Evolutionary conservation across 2,888 invertebrate species (phyloP), one percentile per base, ranked within the genome.

Genomic region (Orchestes rusci): DNA sequence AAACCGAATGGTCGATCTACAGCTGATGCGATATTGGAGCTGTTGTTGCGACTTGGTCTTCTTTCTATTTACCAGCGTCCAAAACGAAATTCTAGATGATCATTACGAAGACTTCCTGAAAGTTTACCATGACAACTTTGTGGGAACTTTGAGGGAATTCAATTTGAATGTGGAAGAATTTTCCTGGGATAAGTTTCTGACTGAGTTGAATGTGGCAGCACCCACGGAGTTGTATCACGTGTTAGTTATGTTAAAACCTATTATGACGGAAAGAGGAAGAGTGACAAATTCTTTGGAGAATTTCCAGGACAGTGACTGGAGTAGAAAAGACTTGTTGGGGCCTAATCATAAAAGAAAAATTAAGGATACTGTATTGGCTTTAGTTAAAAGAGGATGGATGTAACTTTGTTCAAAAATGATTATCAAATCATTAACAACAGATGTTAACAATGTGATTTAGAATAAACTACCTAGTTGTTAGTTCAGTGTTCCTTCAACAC

Each of bases 1-100:
- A 45, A 59, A 77, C 2, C 79, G 77, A 62, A 70, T 79, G 32
- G 67, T 79, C 1, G 79, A 79, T 54, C 73, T 77, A 45, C 79
- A 79, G 60, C 68, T 75, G 18, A 72, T 74, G 30, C 59, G 70
- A 10, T 74, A 73, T 44, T 65, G 70, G 27, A 75, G 73, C 3
- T 65, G 75, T 3, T 54, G 69, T 0, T 69, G 73, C 16, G 79
- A 79, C 57, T 54, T 79, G 10, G 57, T 74, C 1, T 79, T 79
- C 51, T 71, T 77, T 38, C 45, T 79, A 4, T 70, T 73, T 23
- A 70, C 74, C 1, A 77, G 77, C 51, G 68, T 76, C 2, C 63
- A 68, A 2, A 62, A 66, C 5, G 54, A 59, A 0, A 65, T 73
- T 1, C 55, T 73, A 3, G 68, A 68, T 1, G 52, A 69, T n/a